These are phyloP conservation scores for Catharus ustulatus DNA, from an alignment of 2,797 vertebrate genomes.

Conservation along the genomic window DNA sequence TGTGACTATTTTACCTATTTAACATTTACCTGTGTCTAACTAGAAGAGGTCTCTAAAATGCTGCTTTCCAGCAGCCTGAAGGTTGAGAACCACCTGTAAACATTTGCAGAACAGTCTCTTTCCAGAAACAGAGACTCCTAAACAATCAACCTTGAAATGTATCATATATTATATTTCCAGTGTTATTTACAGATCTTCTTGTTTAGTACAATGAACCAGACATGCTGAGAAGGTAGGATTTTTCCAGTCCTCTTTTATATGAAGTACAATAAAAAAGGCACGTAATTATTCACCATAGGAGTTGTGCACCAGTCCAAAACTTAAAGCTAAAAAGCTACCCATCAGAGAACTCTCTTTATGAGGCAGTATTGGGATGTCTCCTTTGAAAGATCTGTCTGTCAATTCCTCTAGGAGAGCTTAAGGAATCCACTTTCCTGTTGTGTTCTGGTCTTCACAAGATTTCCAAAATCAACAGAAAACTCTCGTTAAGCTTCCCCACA, in stretches of 20 bases:
- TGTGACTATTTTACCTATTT: constrained; percentile 36
- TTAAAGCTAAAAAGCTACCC: constrained; percentile 78
- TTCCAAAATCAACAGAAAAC: constrained; percentile 16
- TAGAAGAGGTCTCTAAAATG: constrained; percentile 55
- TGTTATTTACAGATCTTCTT: constrained; percentile 60
- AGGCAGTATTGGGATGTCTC: constrained; percentile 51
- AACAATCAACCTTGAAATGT: constrained; percentile 38
- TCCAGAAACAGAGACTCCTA: constrained; percentile 40
- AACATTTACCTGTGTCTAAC: constrained; percentile 44
- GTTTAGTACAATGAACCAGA: constrained; percentile 80
- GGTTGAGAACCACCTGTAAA: constrained; percentile 66
- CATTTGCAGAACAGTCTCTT: constrained; percentile 13
- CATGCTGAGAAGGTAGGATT: constrained; percentile 84
- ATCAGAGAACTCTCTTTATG: constrained; percentile 46
- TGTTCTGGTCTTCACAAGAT: constrained; percentile 8
- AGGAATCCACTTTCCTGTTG: not conserved
- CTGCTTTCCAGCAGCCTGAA: constrained; percentile 39
- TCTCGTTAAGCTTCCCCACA: not conserved
- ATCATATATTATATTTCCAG: constrained; percentile 1
- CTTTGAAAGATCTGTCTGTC: not conserved
- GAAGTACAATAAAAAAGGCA: constrained; percentile 90
- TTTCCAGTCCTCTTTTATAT: constrained; percentile 78
- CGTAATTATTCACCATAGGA: constrained; percentile 81
- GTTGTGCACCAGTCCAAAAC: constrained; percentile 80
- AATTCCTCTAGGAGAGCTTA: not conserved